Percentiles rank a stretch among this genome's conserved stretches.
Evolutionary conservation across 2,797 vertebrate genomes (phyloP).

Genomic region (Oreochromis mossambicus): DNA sequence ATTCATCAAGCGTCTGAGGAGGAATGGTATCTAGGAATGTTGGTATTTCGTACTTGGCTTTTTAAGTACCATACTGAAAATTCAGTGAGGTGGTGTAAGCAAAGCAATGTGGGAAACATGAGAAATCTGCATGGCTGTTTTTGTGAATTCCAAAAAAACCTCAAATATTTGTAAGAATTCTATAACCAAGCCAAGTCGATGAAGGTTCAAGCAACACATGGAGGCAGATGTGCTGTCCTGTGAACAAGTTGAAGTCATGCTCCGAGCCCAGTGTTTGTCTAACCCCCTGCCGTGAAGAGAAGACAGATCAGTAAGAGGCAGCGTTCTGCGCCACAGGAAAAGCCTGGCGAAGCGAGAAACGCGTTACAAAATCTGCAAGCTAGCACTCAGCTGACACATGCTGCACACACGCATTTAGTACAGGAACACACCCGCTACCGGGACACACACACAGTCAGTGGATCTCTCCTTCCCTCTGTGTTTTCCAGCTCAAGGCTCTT

Average conservation of each 20-base stretch:
- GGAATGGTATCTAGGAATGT: not conserved
- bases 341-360: slow-evolving; percentile 44
- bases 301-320: slow-evolving; percentile 41
- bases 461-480: slow-evolving; percentile 8
- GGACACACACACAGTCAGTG: not conserved
- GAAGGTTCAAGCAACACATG: not conserved
- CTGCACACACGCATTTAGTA: slow-evolving; percentile 6
- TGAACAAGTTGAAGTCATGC: not conserved
- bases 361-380: slow-evolving; percentile 51
- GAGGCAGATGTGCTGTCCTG: not conserved
- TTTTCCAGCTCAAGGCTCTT: slow-evolving; percentile 36
- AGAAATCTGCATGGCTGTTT: not conserved
- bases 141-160: not conserved
- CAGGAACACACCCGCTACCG: not conserved
- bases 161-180: not conserved
- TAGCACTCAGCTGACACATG: slow-evolving; percentile 46
- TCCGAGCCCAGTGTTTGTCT: slow-evolving; percentile 33
- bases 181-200: not conserved
- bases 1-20: not conserved
- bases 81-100: not conserved
- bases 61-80: not conserved
- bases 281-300: slow-evolving; percentile 33
- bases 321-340: slow-evolving; percentile 42
- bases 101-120: not conserved
- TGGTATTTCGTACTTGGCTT: not conserved